phyloP scores from a whole-genome alignment of 2,888 invertebrate genomes.

The Stegana nigrithorax region DNA sequence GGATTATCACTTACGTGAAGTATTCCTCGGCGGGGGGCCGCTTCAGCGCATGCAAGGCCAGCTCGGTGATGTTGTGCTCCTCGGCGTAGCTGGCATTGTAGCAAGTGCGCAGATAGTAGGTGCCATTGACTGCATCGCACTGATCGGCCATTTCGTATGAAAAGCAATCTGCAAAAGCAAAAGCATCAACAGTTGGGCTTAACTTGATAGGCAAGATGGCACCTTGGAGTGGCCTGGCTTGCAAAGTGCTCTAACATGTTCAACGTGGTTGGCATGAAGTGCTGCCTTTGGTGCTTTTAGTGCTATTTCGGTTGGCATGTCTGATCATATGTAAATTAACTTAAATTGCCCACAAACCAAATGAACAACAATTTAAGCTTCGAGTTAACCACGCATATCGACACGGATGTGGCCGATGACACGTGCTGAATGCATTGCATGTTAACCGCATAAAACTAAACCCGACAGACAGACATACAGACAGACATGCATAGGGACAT shows the following conservation, averaged over 20 bases:
- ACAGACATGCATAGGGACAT: neutral
- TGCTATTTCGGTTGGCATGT: too few relatives aligned
- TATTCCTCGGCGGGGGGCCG: constrained; percentile 80
- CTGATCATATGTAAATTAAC: too few relatives aligned
- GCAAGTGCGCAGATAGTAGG: constrained; percentile 75
- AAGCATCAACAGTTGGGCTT: too few relatives aligned
- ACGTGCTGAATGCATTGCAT: neutral
- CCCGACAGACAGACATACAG: neutral
- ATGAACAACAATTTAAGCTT: neutral
- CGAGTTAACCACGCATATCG: too few relatives aligned
- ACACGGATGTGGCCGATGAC: neutral
- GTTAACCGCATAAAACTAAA: neutral
- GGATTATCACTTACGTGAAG: constrained; percentile 72
- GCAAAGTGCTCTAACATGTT: too few relatives aligned
- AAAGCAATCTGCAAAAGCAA: constrained; percentile 72
- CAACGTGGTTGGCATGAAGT: too few relatives aligned
- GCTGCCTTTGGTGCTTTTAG: too few relatives aligned
- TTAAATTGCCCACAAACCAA: too few relatives aligned
- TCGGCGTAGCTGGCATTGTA: constrained; percentile 72
- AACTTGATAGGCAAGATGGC: too few relatives aligned
- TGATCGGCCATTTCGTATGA: constrained; percentile 76
- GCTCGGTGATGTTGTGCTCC: constrained; percentile 71
- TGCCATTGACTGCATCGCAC: constrained; percentile 74
- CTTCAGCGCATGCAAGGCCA: constrained; percentile 72
- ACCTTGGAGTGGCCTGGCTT: too few relatives aligned